These are phyloP conservation scores for Mythimna albipuncta DNA, from an alignment of 2,888 invertebrate genomes.

Conservation along the genomic window DNA sequence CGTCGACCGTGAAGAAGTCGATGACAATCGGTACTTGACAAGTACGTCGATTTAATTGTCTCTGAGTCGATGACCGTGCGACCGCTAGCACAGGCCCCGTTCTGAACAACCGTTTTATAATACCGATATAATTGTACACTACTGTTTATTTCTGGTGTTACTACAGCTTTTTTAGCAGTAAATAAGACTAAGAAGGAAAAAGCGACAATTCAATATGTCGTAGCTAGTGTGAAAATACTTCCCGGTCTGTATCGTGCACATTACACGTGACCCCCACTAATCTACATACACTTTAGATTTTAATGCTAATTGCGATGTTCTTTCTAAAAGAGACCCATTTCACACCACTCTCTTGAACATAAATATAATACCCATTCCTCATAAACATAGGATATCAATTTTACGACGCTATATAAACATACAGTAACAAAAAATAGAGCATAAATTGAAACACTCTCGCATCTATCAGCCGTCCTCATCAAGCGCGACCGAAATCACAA, in stretches of 20 bases:
- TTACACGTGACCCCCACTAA: neutral
- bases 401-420: constrained; percentile 22
- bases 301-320: neutral
- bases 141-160: constrained; percentile 35
- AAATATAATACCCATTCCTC: neutral
- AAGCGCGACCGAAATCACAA: constrained; percentile 55
- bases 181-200: neutral
- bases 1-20: constrained; percentile 58
- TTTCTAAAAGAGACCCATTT: neutral
- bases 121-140: constrained; percentile 56
- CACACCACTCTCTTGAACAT: constrained; percentile 1
- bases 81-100: constrained; percentile 74
- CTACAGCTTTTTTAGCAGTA: constrained; percentile 2
- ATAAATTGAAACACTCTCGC: constrained; percentile 46
- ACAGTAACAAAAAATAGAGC: constrained; percentile 32
- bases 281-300: neutral
- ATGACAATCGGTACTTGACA: constrained; percentile 70
- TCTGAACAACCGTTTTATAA: constrained; percentile 56
- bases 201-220: neutral
- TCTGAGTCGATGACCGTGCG: constrained; percentile 85
- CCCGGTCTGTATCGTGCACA: neutral
- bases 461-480: constrained; percentile 55
- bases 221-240: neutral
- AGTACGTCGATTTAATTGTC: constrained; percentile 83
- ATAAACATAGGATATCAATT: constrained; percentile 10